These are phyloP conservation scores for Erethizon dorsatum DNA, from an alignment of 2,797 vertebrate genomes.

Conservation along the genomic window DNA sequence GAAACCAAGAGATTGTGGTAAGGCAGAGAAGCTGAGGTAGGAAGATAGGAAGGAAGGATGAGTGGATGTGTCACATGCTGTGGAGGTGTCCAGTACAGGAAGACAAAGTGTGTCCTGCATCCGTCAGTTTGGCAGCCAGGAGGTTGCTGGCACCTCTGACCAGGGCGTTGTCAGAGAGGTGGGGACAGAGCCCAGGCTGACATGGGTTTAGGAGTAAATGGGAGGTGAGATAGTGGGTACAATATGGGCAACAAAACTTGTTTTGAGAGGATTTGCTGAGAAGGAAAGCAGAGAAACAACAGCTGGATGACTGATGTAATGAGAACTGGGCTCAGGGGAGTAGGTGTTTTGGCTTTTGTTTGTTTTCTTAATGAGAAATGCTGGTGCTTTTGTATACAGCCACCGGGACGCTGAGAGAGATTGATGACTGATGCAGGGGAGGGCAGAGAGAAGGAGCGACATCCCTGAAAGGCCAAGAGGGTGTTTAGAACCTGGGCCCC, in stretches of 20 bases:
- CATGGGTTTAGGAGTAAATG: not conserved
- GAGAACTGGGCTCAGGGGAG: not conserved
- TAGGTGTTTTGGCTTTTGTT: slow-evolving; percentile 2
- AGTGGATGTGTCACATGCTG: not conserved
- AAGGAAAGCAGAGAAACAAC: not conserved
- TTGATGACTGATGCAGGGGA: not conserved
- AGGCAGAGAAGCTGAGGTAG: not conserved
- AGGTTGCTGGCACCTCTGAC: not conserved
- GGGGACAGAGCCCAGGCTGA: not conserved
- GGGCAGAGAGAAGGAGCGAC: not conserved
- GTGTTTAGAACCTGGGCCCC: not conserved
- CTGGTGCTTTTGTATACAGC: not conserved
- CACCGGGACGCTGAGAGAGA: not conserved
- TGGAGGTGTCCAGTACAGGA: not conserved
- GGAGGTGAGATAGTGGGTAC: not conserved
- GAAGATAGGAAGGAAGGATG: not conserved
- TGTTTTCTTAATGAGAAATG: slow-evolving; percentile 32
- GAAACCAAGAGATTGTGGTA: not conserved
- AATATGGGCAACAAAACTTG: not conserved
- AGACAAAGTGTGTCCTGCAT: not conserved
- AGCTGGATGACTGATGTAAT: not conserved
- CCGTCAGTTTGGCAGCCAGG: not conserved
- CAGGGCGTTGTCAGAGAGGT: not conserved
- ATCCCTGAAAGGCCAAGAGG: not conserved
- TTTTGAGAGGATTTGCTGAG: not conserved